Percentiles rank a stretch among this genome's conserved stretches.
These are phyloP conservation scores for Dicrurus megarhynchus DNA, from an alignment of 2,113 vertebrate species.

Conservation along the genomic window DNA sequence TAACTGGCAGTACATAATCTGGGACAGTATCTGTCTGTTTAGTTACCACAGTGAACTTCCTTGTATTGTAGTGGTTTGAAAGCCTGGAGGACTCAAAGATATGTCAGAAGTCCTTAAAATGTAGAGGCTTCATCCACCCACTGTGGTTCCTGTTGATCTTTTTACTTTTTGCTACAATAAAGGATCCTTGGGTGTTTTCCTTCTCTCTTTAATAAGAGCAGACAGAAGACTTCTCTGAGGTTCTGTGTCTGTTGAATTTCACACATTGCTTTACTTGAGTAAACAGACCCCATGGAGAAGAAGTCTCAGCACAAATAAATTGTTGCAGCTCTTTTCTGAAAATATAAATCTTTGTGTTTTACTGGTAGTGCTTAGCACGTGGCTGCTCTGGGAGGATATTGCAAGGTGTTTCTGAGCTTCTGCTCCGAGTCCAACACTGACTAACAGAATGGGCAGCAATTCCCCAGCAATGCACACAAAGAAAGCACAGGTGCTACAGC, in stretches of 20 bases:
- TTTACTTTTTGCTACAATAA: not conserved
- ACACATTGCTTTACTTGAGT: constrained; percentile 40
- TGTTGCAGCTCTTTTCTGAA: constrained; percentile 7
- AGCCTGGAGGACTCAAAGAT: not conserved
- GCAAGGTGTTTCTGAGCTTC: not conserved
- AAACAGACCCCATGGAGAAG: constrained; percentile 7
- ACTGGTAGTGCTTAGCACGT: not conserved
- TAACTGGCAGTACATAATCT: not conserved
- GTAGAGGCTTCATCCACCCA: not conserved
- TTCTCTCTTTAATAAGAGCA: constrained; percentile 15
- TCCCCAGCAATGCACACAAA: not conserved
- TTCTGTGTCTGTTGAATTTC: constrained; percentile 54
- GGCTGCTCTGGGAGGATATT: not conserved
- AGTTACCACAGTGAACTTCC: not conserved
- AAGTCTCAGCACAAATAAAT: not conserved
- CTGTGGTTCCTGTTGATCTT: not conserved
- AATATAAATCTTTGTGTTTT: not conserved
- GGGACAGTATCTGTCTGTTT: not conserved
- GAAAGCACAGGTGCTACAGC: not conserved
- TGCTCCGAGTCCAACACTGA: not conserved
- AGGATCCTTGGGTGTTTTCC: not conserved
- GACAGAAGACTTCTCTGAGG: constrained; percentile 24
- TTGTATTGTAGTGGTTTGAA: not conserved
- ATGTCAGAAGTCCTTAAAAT: constrained; percentile 10
- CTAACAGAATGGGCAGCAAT: not conserved